A percentile compares a stretch with the other conserved stretches of the same genome.
These are phyloP conservation scores for Meghimatium bilineatum DNA, from an alignment of 2,888 invertebrate species.

Conservation along the genomic window DNA sequence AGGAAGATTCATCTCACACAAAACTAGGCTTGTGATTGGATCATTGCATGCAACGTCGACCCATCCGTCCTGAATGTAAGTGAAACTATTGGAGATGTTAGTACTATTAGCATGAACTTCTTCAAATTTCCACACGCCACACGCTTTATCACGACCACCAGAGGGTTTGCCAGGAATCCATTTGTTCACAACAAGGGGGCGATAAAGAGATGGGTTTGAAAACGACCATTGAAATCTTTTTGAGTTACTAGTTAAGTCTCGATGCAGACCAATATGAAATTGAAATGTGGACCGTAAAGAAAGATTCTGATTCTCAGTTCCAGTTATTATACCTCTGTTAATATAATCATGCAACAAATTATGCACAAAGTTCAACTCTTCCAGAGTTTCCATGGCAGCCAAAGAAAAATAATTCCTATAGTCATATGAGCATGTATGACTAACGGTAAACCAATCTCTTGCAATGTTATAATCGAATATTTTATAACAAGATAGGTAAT, in stretches of 20 bases:
- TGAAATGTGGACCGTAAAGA: neutral
- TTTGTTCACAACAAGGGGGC: neutral
- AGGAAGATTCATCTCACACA: neutral
- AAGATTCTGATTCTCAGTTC: neutral
- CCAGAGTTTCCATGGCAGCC: neutral
- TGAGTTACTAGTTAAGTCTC: neutral
- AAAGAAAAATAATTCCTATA: no score
- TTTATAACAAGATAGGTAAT: neutral
- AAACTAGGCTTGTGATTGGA: neutral
- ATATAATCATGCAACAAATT: neutral
- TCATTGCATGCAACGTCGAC: neutral
- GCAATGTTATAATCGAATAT: neutral
- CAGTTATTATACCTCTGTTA: neutral
- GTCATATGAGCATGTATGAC: no score
- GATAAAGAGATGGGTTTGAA: neutral
- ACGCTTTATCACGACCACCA: neutral
- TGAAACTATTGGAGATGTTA: neutral
- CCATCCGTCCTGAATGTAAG: neutral
- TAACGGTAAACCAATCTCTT: no score
- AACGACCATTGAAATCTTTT: neutral
- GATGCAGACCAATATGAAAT: neutral
- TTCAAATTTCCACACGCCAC: neutral
- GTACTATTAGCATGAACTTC: neutral
- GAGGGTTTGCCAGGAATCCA: conserved; percentile 1
- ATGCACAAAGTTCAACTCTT: neutral